phyloP scores from a whole-genome alignment of 2,797 vertebrate genomes.

The Centroberyx gerrardi region DNA sequence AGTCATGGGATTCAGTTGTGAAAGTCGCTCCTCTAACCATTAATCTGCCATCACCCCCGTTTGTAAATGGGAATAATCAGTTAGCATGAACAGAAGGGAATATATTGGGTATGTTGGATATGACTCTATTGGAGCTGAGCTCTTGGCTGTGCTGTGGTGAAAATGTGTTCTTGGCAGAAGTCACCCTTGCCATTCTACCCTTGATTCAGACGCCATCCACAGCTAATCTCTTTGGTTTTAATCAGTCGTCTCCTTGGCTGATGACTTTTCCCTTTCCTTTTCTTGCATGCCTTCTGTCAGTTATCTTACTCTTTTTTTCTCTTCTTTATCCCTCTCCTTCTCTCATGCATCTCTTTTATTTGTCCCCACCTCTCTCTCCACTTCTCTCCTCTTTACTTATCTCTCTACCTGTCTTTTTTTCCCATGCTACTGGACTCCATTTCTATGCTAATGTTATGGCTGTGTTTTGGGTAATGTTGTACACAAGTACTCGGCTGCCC shows the following conservation, averaged over 20 bases:
- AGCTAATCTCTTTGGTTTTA: slow-evolving; percentile 75
- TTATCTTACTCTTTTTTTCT: not conserved
- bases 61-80: slow-evolving; percentile 15
- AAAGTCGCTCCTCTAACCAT: slow-evolving; percentile 4
- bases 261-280: slow-evolving; percentile 28
- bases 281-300: slow-evolving; percentile 30
- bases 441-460: slow-evolving; percentile 53
- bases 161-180: slow-evolving; percentile 57
- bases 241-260: slow-evolving; percentile 63
- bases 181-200: slow-evolving; percentile 37
- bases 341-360: slow-evolving; percentile 11
- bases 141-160: slow-evolving; percentile 39
- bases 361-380: not conserved
- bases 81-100: not conserved
- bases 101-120: slow-evolving; percentile 12
- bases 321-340: not conserved
- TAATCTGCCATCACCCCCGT: not conserved
- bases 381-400: slow-evolving; percentile 17
- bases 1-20: not conserved
- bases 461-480: slow-evolving; percentile 20
- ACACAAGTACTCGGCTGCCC: not conserved
- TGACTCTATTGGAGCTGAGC: slow-evolving; percentile 28
- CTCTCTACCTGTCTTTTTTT: slow-evolving; percentile 16
- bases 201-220: slow-evolving; percentile 60
- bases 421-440: slow-evolving; percentile 5